Evolutionary conservation across 1,140 invertebrate species (phyloP).

Genomic region (Microvelia longipes): DNA sequence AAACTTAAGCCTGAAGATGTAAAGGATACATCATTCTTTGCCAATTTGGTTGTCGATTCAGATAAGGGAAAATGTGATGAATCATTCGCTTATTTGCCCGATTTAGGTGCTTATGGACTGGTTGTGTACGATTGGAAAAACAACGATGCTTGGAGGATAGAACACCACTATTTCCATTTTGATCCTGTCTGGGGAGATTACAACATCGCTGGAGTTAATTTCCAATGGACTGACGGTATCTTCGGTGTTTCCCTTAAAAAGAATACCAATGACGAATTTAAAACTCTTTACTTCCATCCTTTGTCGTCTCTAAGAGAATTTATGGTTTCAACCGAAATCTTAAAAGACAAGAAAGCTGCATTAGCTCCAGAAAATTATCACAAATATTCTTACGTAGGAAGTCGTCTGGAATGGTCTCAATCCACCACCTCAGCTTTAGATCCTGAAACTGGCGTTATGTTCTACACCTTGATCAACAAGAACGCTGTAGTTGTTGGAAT

Average conservation of each 20-base stretch:
- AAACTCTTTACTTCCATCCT: conserved; percentile 60
- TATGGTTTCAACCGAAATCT: conserved; percentile 31
- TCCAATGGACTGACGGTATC: conserved; percentile 58
- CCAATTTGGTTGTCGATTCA: conserved; percentile 56
- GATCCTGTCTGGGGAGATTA: conserved; percentile 53
- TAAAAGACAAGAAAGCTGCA: conserved; percentile 44
- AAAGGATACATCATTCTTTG: conserved; percentile 52
- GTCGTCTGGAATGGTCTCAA: conserved; percentile 50
- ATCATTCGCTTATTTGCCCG: conserved; percentile 56
- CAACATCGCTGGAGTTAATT: conserved; percentile 50
- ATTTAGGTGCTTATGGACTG: conserved; percentile 52
- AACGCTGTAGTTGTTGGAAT: conserved; percentile 62
- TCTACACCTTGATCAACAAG: conserved; percentile 56
- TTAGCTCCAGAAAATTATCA: conserved; percentile 39
- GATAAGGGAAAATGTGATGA: conserved; percentile 49
- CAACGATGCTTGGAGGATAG: conserved; percentile 55
- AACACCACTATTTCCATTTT: conserved; percentile 66
- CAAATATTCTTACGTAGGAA: conserved; percentile 49
- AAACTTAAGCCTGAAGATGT: conserved; percentile 42
- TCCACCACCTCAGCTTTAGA: conserved; percentile 57
- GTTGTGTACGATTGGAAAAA: conserved; percentile 56
- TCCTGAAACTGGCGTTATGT: conserved; percentile 48
- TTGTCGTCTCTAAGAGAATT: conserved; percentile 57
- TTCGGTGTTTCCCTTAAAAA: conserved; percentile 51
- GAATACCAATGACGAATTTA: conserved; percentile 40